Percentiles rank a stretch among this genome's conserved stretches.
These are phyloP conservation scores for Ormyrus labotus DNA, from an alignment of 2,888 invertebrate genomes.

Conservation along the genomic window DNA sequence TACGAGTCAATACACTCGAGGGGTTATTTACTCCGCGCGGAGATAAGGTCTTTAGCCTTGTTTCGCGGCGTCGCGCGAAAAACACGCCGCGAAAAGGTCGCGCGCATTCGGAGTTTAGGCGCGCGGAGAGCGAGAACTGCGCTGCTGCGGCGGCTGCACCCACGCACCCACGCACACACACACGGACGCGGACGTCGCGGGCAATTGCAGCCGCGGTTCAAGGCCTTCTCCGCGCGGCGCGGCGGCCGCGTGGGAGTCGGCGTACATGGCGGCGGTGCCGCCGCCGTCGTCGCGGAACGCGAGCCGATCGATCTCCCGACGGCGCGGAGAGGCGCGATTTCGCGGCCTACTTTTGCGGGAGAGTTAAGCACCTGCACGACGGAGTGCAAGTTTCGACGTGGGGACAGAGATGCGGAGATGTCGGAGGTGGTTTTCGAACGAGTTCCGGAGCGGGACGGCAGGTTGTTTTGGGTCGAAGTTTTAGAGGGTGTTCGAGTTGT, in stretches of 20 bases:
- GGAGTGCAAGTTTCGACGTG: too few relatives aligned
- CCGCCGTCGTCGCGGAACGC: background rate
- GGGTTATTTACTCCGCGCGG: background rate
- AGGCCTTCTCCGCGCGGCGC: constrained; percentile 29
- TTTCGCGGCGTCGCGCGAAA: constrained; percentile 19
- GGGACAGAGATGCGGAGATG: too few relatives aligned
- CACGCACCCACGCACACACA: background rate
- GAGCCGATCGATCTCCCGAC: background rate
- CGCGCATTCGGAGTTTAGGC: background rate
- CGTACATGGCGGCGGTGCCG: too few relatives aligned
- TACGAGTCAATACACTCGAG: background rate
- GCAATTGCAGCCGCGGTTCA: constrained; percentile 35
- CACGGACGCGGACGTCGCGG: too few relatives aligned
- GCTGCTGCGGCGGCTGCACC: background rate
- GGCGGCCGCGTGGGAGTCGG: background rate
- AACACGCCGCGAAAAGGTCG: background rate
- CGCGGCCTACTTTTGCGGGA: too few relatives aligned
- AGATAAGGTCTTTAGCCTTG: constrained; percentile 39
- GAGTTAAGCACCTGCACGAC: too few relatives aligned
- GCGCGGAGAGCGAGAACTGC: background rate
- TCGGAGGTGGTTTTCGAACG: too few relatives aligned
- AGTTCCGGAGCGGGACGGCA: too few relatives aligned
- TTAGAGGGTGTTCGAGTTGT: too few relatives aligned
- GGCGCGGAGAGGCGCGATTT: too few relatives aligned
- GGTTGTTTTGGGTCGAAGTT: too few relatives aligned